A percentile compares a stretch with the other conserved stretches of the same genome.
These are phyloP conservation scores for human (Homo sapiens) DNA, from an alignment of 2,113 vertebrate genomes.

Conservation along the genomic window GRCh38 chr21:26788001-26788500, in stretches of 20 bases:
- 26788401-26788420: not conserved
- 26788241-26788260: not conserved
- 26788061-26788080: slow-evolving; percentile 33
- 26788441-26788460: too few species aligned
- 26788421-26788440: not conserved
- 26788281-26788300: not conserved
- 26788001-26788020: not conserved
- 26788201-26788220: not conserved
- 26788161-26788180: slow-evolving; percentile 20
- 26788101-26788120: not conserved
- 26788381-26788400: not conserved
- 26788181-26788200: not conserved
- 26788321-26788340: not conserved
- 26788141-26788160: slow-evolving; percentile 26
- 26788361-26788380: not conserved
- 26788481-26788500: too few species aligned
- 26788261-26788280: not conserved
- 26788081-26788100: not conserved
- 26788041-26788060: slow-evolving; percentile 9
- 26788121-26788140: not conserved
- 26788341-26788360: not conserved
- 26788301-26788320: not conserved
- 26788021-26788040: not conserved
- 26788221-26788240: not conserved
- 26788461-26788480: too few species aligned